Percentiles rank a stretch among this genome's conserved stretches.
phyloP scores from a whole-genome alignment of 2,888 invertebrate species.

The Oasisia sp. region DNA sequence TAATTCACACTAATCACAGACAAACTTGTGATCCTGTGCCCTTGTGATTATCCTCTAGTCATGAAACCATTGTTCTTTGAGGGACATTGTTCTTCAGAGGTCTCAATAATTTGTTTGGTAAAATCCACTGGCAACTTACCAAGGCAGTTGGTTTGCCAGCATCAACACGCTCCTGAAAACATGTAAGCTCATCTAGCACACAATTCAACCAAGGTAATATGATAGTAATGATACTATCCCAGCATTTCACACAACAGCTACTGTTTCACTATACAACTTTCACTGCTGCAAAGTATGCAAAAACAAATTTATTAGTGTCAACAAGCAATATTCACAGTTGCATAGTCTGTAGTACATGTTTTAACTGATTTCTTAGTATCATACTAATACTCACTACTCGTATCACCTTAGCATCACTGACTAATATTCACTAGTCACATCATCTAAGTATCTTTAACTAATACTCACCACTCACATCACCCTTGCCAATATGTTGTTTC shows the following conservation, averaged over 20 bases:
- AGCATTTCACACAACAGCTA: too few relatives aligned
- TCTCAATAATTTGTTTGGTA: background rate
- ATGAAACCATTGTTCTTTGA: background rate
- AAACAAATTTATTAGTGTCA: background rate
- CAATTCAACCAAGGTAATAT: background rate
- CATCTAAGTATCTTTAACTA: too few relatives aligned
- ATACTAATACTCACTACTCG: too few relatives aligned
- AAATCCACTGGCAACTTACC: conserved; percentile 37
- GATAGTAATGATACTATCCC: too few relatives aligned
- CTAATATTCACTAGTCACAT: too few relatives aligned
- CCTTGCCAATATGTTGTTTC: too few relatives aligned
- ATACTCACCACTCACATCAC: too few relatives aligned
- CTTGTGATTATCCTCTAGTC: background rate
- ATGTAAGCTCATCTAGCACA: background rate
- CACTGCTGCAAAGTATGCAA: conserved; percentile 8
- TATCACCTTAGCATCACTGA: too few relatives aligned
- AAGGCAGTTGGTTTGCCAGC: conserved; percentile 87
- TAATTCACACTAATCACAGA: background rate
- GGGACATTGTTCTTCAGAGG: background rate
- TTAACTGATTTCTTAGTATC: too few relatives aligned
- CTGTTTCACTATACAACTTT: background rate
- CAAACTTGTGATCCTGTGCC: background rate
- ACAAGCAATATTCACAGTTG: background rate
- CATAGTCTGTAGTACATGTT: too few relatives aligned
- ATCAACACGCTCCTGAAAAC: conserved; percentile 78